Base-by-base conservation (phyloP, 2,113 vertebrate genomes). In the Tachysurus fulvidraco region DNA sequence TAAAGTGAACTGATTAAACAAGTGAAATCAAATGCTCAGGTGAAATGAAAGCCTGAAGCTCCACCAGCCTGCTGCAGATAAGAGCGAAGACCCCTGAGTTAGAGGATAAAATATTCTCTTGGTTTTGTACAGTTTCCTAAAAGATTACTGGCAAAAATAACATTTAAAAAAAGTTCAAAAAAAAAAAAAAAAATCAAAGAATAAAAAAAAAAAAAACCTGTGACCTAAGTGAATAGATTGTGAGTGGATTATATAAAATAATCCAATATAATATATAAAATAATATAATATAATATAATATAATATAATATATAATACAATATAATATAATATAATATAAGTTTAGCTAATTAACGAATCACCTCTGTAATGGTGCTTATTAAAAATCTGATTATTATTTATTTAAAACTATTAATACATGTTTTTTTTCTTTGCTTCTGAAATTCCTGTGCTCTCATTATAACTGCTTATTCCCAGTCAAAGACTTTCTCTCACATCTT, bases 401-500 rank as follows among this genome's bases (percentile, higher is more conserved):
- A 50, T 52, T 76, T 14, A 76, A 76, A 76, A 50, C 1, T 44
- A 46, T 46, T 23, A 74, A 74, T 5, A 46, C 36, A 12, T 44
- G 7, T 55, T 5, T 50, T 50, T 54, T 44, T 0, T 12, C n/a
- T 46, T 77, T 67, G 54, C 80, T 77, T 54, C 50, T 73, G 30
- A 54, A 57, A 41, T 50, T 28, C 55, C 71, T 55, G 67, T 28
- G 13, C 50, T 46, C 89, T 89, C 83, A 62, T 85, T 88, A 88
- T 88, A 89, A 83, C 85, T 79, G 83, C 5, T 67, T 30, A 55
- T 25, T 36, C 87, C 65, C 65, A 73, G 83, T 90, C 89, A 87
- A 88, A 90, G 83, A 36, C 44, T 44, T 85, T 71, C 36, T 54
- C 81, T 46, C 52, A 55, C 36, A 67, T 77, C 79, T 62, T 76